phyloP scores from a whole-genome alignment of 2,888 invertebrate genomes.

The Harmothoe impar region DNA sequence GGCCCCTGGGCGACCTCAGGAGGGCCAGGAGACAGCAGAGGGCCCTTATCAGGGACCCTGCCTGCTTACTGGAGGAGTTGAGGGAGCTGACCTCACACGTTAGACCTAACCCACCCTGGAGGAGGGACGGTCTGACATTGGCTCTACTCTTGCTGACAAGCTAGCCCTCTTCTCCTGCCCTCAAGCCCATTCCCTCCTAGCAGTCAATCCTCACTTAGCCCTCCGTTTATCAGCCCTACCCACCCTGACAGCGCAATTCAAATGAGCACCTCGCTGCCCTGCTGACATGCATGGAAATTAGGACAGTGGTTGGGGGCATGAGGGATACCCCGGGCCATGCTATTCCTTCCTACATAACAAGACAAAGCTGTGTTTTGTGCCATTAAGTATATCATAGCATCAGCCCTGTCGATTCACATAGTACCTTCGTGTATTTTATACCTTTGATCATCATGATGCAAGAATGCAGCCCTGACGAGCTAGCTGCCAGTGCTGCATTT shows the following conservation, averaged over 20 bases:
- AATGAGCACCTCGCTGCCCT: not conserved
- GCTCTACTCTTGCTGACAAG: not conserved
- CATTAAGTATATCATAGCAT: no score
- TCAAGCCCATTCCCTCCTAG: not conserved
- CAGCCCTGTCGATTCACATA: no score
- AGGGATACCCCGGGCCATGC: no score
- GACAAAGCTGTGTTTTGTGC: no score
- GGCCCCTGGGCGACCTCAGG: not conserved
- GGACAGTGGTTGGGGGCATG: not conserved
- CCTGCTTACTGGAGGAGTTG: not conserved
- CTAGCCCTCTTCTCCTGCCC: no score
- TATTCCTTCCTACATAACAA: no score
- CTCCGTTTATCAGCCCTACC: no score
- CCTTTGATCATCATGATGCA: no score
- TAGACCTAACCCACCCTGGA: not conserved
- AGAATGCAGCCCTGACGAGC: no score
- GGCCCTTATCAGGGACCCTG: slow-evolving; percentile 4
- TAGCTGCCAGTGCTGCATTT: no score
- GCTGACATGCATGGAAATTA: slow-evolving; percentile 36
- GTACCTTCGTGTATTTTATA: no score
- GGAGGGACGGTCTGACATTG: not conserved
- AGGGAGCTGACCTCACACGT: slow-evolving; percentile 6
- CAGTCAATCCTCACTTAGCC: slow-evolving; percentile 10
- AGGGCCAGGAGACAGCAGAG: not conserved
- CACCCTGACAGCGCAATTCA: slow-evolving; percentile 5